Evolutionary conservation across 92 coral and sea anemone genomes (phyloP).

Genomic region (Actinostola sp.): DNA sequence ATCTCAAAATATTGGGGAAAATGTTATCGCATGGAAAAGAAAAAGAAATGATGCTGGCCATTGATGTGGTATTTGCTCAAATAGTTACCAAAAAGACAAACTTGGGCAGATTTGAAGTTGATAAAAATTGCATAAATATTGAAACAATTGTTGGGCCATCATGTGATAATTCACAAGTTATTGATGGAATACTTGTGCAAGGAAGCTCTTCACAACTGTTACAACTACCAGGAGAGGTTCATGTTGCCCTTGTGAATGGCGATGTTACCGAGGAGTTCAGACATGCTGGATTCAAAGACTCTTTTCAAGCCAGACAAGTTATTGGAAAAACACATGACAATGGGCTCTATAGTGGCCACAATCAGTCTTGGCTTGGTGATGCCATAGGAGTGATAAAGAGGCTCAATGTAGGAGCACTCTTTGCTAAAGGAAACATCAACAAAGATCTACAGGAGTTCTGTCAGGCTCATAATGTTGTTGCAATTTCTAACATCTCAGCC

Average conservation of each 20-base stretch:
- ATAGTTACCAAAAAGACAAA: constrained; percentile 19
- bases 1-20: constrained; percentile 54
- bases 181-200: constrained; percentile 75
- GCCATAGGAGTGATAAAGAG: constrained; percentile 32
- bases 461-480: constrained; percentile 50
- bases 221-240: constrained; percentile 13
- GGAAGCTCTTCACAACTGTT: constrained; percentile 11
- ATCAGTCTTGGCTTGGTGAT: constrained; percentile 59
- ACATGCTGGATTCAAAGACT: constrained; percentile 74
- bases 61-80: constrained; percentile 63
- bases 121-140: constrained; percentile 57
- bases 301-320: constrained; percentile 48
- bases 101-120: constrained; percentile 44
- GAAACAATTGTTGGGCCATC: constrained; percentile 80
- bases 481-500: constrained; percentile 55
- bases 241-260: constrained; percentile 75
- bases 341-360: not conserved
- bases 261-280: constrained; percentile 75
- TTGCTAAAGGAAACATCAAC: constrained; percentile 72
- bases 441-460: constrained; percentile 63
- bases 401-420: constrained; percentile 59
- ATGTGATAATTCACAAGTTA: constrained; percentile 46
- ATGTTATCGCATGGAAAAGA: constrained; percentile 75
- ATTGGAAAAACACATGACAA: constrained; percentile 22
- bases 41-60: constrained; percentile 79